Conservation (phyloP, 2,888 invertebrate genomes). For the Acanthosepion lycidas region DNA sequence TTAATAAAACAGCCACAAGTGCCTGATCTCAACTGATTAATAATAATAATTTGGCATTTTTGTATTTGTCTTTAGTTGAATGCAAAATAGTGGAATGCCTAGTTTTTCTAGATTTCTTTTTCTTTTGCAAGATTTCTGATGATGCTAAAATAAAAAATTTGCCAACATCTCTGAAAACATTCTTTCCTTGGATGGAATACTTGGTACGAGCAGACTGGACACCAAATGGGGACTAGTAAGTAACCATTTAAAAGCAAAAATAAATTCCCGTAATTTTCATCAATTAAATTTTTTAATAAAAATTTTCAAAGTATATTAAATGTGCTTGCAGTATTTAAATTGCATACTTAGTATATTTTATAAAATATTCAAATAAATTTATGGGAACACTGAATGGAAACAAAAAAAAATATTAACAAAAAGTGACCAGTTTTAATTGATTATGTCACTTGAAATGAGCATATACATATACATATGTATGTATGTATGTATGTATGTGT, state of each 20-base stretch:
- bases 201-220: conserved; percentile 96
- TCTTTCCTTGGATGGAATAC: conserved; percentile 96
- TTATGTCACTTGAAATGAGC: too few relatives aligned
- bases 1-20: conserved; percentile 24
- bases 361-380: too few relatives aligned
- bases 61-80: too few relatives aligned
- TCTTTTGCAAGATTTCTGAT: conserved; percentile 77
- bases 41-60: neutral
- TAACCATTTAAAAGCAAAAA: conserved; percentile 55
- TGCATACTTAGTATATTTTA: neutral
- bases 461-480: too few relatives aligned
- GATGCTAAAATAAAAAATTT: conserved; percentile 69
- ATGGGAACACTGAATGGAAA: too few relatives aligned
- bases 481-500: too few relatives aligned
- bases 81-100: too few relatives aligned
- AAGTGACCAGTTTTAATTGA: too few relatives aligned
- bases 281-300: neutral
- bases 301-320: neutral
- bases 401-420: too few relatives aligned
- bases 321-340: neutral
- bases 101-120: neutral
- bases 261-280: neutral
- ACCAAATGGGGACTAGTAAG: conserved; percentile 90
- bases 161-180: conserved; percentile 75
- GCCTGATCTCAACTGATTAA: neutral